Conservation (phyloP, 1,140 invertebrate species). For the Pentalonia nigronervosa region DNA sequence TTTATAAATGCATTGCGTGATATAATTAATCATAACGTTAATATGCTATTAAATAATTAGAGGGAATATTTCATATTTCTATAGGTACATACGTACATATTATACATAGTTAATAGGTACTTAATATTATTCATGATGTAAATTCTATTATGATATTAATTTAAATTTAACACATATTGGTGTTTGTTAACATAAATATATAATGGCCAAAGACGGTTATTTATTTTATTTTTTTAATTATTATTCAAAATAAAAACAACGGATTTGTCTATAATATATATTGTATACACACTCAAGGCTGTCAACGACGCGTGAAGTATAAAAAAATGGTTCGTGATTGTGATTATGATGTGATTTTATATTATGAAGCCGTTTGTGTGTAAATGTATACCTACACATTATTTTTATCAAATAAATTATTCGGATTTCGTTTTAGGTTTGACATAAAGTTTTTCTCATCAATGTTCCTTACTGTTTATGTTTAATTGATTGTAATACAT, state of each 20-base stretch:
- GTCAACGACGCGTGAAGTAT: background rate
- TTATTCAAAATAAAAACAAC: background rate
- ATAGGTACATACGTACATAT: background rate
- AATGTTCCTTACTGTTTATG: background rate
- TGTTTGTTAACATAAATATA: slow-evolving; percentile 6
- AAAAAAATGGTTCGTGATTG: slow-evolving; percentile 1
- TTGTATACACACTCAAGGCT: background rate
- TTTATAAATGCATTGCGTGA: slow-evolving; percentile 18
- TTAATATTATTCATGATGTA: background rate
- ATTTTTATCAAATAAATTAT: background rate
- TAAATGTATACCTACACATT: background rate
- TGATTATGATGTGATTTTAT: background rate
- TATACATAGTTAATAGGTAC: background rate
- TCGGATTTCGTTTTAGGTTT: background rate
- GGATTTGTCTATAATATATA: background rate
- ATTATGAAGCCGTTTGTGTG: background rate
- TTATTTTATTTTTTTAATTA: background rate
- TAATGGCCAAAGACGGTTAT: background rate
- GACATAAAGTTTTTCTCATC: background rate
- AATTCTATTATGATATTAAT: background rate
- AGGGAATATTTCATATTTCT: background rate
- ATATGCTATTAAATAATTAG: slow-evolving; percentile 24
- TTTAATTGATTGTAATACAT: background rate
- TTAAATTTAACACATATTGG: slow-evolving; percentile 23
- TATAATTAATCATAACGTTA: background rate